Evolutionary conservation across 2,797 vertebrate species (phyloP).

Genomic region (Siniperca undulata): DNA sequence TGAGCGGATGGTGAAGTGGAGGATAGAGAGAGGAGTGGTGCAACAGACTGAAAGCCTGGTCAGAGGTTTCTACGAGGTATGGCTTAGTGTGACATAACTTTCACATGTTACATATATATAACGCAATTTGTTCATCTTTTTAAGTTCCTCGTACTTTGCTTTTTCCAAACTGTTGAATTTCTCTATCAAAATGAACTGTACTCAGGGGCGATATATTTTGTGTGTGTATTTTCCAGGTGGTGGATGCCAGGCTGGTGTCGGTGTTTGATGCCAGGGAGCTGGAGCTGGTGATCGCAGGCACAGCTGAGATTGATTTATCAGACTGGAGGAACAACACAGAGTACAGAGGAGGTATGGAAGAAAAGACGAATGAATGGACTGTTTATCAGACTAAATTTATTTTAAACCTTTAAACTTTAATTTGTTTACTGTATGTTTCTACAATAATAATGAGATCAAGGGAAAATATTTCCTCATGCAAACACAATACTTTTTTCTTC

Average conservation of each 20-base stretch:
- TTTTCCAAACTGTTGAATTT: background rate
- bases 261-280: conserved; percentile 96
- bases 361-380: background rate
- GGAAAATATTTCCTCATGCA: background rate
- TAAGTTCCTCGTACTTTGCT: background rate
- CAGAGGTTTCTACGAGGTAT: conserved; percentile 93
- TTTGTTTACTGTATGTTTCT: background rate
- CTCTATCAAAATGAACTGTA: too few relatives aligned
- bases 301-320: conserved; percentile 94
- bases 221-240: conserved; percentile 86
- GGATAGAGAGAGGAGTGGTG: conserved; percentile 93
- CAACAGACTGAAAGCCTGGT: conserved; percentile 95
- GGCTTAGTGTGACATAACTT: background rate
- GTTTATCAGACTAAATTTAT: background rate
- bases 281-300: conserved; percentile 96
- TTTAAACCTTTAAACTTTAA: background rate
- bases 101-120: background rate
- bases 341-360: conserved; percentile 92
- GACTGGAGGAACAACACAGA: conserved; percentile 98
- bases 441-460: background rate
- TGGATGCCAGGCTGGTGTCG: conserved; percentile 94
- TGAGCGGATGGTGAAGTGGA: conserved; percentile 95
- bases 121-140: background rate
- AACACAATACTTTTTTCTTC: background rate
- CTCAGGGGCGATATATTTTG: background rate